Base-by-base conservation (phyloP, 2,888 invertebrate genomes). In the Caenorhabditis afra region DNA sequence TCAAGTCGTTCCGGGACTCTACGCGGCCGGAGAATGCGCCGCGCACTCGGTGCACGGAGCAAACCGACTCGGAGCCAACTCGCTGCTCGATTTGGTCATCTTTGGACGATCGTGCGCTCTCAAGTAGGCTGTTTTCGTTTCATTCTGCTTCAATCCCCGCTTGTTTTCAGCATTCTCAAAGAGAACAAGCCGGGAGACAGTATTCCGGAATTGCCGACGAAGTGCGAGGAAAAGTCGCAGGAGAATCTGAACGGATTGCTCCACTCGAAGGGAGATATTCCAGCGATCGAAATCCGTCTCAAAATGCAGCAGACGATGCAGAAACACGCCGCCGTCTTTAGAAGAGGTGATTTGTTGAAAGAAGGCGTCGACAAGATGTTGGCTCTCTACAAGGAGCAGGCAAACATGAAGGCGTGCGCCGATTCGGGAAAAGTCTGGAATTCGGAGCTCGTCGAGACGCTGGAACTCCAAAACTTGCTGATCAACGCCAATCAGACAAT, bases 21-120 rank as follows among this genome's bases (percentile, higher is more conserved):
- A 96, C 90, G 96, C 98, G 0, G 95, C 95, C 82, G 99, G 99
- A 29, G 99, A 99, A 92, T 93, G 95, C 11, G 95, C 94, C 0
- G 96, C 95, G 90, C 95, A 96, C 20, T 97, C 97, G 0, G 99
- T 99, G 67, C 99, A 99, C 91, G 99, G 99, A 84, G 99, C 99
- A 76, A 99, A 99, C 92, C 93, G 99, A 45, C 93, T 99, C 55
- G 99, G 99, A 76, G 98, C 99, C 74, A 99, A 99, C 92, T 99
- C 98, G 0, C 93, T 99, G 83, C 93, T 99, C 44, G 99, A 99
- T 93, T 93, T 99, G 90, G 97, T 99, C 11, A 96, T 99, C 71
- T 99, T 99, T 91, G 99, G 99, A 70, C 93, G 99, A 87, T 97
- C 97, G 18, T 97, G 97, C 91, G 98, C 97, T 3, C 94, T 83